Evolutionary conservation across 37 sponge, comb jelly and placozoan species (phyloP), one percentile per base, ranked within the genome.

Genomic region (Theonella swinhoei): DNA sequence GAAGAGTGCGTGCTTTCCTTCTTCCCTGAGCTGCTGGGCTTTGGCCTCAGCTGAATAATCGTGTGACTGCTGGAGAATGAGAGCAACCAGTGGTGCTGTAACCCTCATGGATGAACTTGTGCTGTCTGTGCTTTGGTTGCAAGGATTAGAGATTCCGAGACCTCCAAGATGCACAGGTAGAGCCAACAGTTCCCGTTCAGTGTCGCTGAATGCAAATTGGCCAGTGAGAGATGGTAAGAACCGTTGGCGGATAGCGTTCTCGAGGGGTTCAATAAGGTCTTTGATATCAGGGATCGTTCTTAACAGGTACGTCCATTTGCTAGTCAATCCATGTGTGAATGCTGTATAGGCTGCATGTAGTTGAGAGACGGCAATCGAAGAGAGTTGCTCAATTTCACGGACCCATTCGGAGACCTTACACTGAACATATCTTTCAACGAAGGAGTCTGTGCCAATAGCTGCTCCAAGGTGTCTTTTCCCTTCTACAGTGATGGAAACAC

Each of bases 301-400:
- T 29, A 3, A 60, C 20, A 76, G 1, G n/a, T 81, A 79, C 22
- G 80, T 80, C 80, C 80, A 80, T 66, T 39, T 66, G 36, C 65
- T 82, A 3, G 32, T 3, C 17, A 82, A 39, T 17, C 72, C 82
- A 42, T 70, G 82, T 3, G 80, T 39, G 30, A 78, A 58, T 24
- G 74, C 80, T 36, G 79, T 34, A 71, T 78, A 87, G 3, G 80
- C 87, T 61, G 80, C 67, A 61, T 87, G 87, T 9, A 80, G 87
- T 70, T 87, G 74, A 3, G 75, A 71, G 36, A 37, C 11, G 40
- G 77, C 82, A 68, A 88, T 43, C 24, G 75, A 20, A 8, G 82
- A 64, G 25, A 81, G 77, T 22, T n/a, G 33, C 36, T 61, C 64
- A 19, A 77, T 61, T 36, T 77, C 78, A 17, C 22, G 22, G 23